These are phyloP conservation scores for Coregonus suidteri DNA, from an alignment of 2,797 vertebrate species.

Conservation along the genomic window DNA sequence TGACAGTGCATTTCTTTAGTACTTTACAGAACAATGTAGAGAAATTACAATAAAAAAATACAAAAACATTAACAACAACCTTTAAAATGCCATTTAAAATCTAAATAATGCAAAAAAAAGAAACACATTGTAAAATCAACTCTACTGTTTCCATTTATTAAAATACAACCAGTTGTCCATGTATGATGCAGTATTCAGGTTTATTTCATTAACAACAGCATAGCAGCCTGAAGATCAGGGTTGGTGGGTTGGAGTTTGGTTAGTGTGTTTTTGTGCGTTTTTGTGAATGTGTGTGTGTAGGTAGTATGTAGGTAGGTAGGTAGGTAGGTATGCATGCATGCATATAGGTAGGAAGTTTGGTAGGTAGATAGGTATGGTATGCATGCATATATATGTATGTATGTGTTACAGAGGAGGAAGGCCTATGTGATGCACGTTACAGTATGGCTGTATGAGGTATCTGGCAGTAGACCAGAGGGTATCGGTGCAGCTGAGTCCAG, in stretches of 20 bases:
- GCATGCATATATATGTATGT: too few relatives aligned
- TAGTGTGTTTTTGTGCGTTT: background rate
- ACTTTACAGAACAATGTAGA: too few relatives aligned
- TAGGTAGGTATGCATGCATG: background rate
- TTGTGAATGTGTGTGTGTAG: background rate
- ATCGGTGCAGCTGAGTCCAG: slow-evolving; percentile 9
- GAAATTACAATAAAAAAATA: background rate
- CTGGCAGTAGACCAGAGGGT: background rate
- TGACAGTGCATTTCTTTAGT: too few relatives aligned
- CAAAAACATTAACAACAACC: background rate
- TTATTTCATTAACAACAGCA: background rate
- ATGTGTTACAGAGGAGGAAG: slow-evolving; percentile 17
- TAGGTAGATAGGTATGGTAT: too few relatives aligned
- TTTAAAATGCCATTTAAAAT: too few relatives aligned
- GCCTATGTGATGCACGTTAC: slow-evolving; percentile 1
- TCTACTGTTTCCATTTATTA: too few relatives aligned
- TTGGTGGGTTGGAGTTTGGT: background rate
- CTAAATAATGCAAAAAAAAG: background rate
- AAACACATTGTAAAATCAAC: background rate
- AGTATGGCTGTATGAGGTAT: slow-evolving; percentile 18
- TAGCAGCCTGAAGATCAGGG: background rate
- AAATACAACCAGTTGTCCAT: background rate
- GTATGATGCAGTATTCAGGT: background rate
- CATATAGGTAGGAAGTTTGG: background rate
- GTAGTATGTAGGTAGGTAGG: too few relatives aligned